A percentile compares a stretch with the other conserved stretches of the same genome.
Conservation (phyloP, 2,113 vertebrate genomes). For the Rhynchomys soricoides region DNA sequence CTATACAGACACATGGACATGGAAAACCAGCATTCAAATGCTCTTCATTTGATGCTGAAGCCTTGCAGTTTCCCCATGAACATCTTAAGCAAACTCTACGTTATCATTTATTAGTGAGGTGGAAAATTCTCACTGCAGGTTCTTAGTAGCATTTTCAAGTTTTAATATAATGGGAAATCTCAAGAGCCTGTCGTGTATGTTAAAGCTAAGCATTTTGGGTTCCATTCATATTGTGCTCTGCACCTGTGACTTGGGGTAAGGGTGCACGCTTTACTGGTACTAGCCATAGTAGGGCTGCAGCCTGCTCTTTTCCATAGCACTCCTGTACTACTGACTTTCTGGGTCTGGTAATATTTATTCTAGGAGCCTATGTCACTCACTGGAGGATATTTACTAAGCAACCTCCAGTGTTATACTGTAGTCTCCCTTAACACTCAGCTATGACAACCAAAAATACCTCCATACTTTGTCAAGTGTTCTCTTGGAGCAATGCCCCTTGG, state of each 20-base stretch:
- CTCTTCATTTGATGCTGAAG: not conserved
- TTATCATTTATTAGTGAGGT: not conserved
- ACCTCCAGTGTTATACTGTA: no score
- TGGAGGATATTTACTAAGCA: not conserved
- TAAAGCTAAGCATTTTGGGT: not conserved
- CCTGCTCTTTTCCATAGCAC: no score
- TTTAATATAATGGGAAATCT: not conserved
- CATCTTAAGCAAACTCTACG: not conserved
- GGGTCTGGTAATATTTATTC: not conserved
- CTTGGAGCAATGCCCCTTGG: accelerated
- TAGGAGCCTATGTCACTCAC: not conserved
- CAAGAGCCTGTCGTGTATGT: not conserved
- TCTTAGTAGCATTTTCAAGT: not conserved
- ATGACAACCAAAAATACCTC: no score
- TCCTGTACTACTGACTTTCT: no score
- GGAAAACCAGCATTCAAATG: not conserved
- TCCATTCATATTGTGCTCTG: not conserved
- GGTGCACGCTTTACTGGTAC: not conserved
- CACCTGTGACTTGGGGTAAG: not conserved
- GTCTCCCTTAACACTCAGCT: no score
- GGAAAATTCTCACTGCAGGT: not conserved
- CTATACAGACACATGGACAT: no score
- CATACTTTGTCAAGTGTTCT: not conserved
- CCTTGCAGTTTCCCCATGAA: not conserved
- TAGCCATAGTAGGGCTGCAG: not conserved